Evolutionary conservation across 2,113 vertebrate genomes (phyloP).

Genomic region (Sinocyclocheilus anshuiensis): DNA sequence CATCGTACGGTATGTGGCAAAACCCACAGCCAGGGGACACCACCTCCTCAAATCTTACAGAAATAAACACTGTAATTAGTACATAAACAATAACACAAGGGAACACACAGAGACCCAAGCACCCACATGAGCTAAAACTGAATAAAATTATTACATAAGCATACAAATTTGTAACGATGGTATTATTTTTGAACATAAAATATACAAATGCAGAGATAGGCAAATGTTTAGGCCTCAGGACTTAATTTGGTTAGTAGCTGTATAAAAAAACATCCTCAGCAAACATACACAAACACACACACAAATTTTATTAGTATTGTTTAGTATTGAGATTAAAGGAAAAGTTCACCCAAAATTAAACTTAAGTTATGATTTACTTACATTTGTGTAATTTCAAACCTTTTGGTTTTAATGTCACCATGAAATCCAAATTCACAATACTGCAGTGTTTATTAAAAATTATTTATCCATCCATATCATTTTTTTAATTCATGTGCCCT

Average conservation of each 20-base stretch:
- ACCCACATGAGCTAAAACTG: not conserved
- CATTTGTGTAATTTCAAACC: not conserved
- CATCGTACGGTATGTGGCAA: constrained; percentile 97
- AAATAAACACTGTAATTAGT: constrained; percentile 21
- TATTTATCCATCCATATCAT: too few species aligned
- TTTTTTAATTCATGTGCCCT: too few species aligned
- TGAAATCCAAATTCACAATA: not conserved
- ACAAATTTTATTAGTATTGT: constrained; percentile 50
- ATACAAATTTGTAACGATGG: not conserved
- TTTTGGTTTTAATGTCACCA: not conserved
- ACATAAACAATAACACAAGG: not conserved
- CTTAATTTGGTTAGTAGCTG: constrained; percentile 45
- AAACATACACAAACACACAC: constrained; percentile 14
- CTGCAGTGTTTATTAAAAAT: too few species aligned
- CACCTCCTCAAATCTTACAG: constrained; percentile 85
- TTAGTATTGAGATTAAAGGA: constrained; percentile 49
- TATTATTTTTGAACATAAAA: not conserved
- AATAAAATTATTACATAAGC: not conserved
- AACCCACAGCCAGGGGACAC: constrained; percentile 87
- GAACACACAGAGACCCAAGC: constrained; percentile 5
- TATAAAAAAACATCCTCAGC: not conserved
- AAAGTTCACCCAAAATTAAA: not conserved
- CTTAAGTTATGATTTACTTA: constrained; percentile 1
- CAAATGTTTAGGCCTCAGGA: not conserved
- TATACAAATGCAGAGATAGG: constrained; percentile 2